phyloP scores from a whole-genome alignment of 1,140 invertebrate species.

The Trichonephila inaurata region DNA sequence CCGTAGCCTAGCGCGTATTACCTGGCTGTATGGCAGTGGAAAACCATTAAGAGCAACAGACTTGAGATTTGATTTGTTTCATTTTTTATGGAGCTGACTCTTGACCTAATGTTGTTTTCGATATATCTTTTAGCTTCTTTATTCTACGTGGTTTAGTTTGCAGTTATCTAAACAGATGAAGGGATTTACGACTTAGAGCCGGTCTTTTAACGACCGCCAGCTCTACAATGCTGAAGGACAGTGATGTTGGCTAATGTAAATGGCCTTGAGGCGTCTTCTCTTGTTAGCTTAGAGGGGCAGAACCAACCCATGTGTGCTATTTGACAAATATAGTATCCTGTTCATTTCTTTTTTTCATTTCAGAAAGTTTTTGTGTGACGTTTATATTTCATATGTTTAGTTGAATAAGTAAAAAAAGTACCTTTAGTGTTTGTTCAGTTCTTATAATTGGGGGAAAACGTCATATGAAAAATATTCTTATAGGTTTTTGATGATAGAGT shows the following conservation, averaged over 20 bases:
- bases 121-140: constrained; percentile 37
- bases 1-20: neutral
- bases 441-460: no score
- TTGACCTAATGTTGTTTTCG: constrained; percentile 56
- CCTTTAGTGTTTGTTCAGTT: no score
- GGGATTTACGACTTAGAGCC: constrained; percentile 44
- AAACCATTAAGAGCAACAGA: constrained; percentile 19
- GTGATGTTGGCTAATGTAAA: constrained; percentile 43
- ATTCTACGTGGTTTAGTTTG: constrained; percentile 41
- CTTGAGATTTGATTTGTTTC: neutral
- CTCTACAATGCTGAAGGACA: constrained; percentile 26
- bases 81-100: constrained; percentile 36
- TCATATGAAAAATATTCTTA: no score
- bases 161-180: constrained; percentile 60
- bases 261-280: constrained; percentile 39
- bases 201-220: constrained; percentile 51
- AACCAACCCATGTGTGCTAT: neutral
- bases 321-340: neutral
- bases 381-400: no score
- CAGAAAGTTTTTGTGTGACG: no score
- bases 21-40: neutral
- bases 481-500: no score
- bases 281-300: constrained; percentile 20
- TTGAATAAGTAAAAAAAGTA: no score
- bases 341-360: neutral